Evolutionary conservation across 37 sponge, comb jelly and placozoan species (phyloP).

Genomic region (Petrosia ficiformis): DNA sequence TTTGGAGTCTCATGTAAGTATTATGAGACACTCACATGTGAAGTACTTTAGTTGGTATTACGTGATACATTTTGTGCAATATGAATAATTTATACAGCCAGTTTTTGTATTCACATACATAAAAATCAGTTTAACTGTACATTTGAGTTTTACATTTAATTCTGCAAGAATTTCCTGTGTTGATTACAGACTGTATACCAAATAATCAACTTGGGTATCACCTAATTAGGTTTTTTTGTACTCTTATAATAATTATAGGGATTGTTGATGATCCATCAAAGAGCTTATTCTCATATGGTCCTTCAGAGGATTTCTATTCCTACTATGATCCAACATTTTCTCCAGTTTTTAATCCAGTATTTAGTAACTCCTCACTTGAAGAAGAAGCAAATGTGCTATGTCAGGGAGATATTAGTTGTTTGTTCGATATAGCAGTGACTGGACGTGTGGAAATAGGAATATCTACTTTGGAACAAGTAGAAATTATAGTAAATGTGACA

Average conservation of each 20-base stretch:
- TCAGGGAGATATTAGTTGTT: background rate
- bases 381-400: background rate
- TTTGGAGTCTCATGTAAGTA: slow-evolving; percentile 27
- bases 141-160: background rate
- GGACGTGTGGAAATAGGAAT: slow-evolving; percentile 12
- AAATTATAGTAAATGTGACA: background rate
- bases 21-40: too few relatives aligned
- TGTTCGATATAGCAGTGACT: slow-evolving; percentile 25
- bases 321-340: slow-evolving; percentile 13
- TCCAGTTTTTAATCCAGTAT: slow-evolving; percentile 12
- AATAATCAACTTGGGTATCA: too few relatives aligned
- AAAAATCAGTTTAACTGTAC: background rate
- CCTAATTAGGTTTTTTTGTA: background rate
- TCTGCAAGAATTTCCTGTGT: too few relatives aligned
- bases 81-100: too few relatives aligned
- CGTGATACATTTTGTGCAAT: too few relatives aligned
- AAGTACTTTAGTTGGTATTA: too few relatives aligned
- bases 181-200: too few relatives aligned
- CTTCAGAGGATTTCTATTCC: background rate
- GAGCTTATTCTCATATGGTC: slow-evolving; percentile 9
- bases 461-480: background rate
- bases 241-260: background rate
- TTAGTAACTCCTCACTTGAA: slow-evolving; percentile 8
- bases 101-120: too few relatives aligned
- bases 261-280: slow-evolving; percentile 5